Base-by-base conservation (phyloP, 2,888 invertebrate genomes). In the Aproaerema taeniolella region DNA sequence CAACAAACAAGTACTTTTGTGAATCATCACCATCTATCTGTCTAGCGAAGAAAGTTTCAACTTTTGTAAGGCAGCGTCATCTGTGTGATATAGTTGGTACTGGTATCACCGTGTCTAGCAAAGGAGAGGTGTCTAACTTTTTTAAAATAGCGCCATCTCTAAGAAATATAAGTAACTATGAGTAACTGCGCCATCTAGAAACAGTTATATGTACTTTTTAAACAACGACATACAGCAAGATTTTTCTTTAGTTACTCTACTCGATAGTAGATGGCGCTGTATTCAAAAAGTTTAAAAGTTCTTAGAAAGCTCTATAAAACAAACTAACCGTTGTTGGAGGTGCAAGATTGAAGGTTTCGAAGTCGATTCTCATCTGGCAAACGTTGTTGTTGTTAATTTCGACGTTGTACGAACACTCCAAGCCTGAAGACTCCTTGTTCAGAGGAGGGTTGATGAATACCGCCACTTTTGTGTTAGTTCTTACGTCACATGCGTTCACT, bases 301-400 rank as follows among this genome's bases (percentile, higher is more conserved):
- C 30, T 30, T 20, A 11, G 8, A 15, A 25, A 12, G 17, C 37
- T 36, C n/a, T 8, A 13, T 14, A 17, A 17, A 17, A 9, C 15
- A 40, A 12, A 58, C 74, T 75, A 9, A 86, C 87, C 14, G 79
- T 80, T 2, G 78, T 80, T 1, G 82, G 88, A 0, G 78, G 80
- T 0, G 88, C 88, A 1, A 89, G 58, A 43, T 82, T 81, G 56
- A 90, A 88, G 10, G 85, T 81, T 43, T 89, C 88, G 41, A 90
- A 88, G 61, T 90, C 90, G 2, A 90, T 79, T 41, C 89, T 80
- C 67, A 90, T 74, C 56, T 90, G 90, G 48, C 90, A 90, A 4
- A 90, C 86, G 31, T 89, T 88, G 49, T 86, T 82, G 53, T 89
- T 90, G 46, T 87, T 85, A n/a, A 89, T 77, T 47, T 89, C 87